Base-by-base conservation (phyloP, 1,140 invertebrate species). In the Temnothorax longispinosus region DNA sequence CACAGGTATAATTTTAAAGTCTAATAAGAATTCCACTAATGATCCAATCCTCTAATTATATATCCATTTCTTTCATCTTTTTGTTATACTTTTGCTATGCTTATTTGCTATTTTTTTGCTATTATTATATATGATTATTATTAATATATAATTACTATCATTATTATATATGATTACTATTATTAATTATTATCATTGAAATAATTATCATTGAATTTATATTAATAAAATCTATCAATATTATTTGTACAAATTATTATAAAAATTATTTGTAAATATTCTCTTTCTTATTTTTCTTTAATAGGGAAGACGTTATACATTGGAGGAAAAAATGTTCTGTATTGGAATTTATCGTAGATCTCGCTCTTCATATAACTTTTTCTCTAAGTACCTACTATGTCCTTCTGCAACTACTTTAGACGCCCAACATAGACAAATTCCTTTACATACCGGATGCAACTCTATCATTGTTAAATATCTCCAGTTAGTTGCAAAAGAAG, bases 251-350 rank as follows among this genome's bases (percentile, higher is more conserved):
- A 64, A 64, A 56, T 64, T 32, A 56, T 64, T 32, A 7, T 35
- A 64, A 6, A 35, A 35, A 64, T 35, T 35, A 35, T 64, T 64
- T 64, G 44, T 47, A 47, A 10, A 47, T 47, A 11, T 47, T 41
- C 41, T 41, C 44, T 6, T 64, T 15, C 5, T 64, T 3, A 47
- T 64, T 15, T 7, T 64, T 1, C 15, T 35, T 64, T 15, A 11
- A 35, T 10, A 65, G 64, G 35, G 5, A 8, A 67, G 64, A 67
- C 15, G 38, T 41, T 44, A 65, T n/a, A 21, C 64, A 41, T n/a
- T 67, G 15, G 64, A 67, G 5, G 18, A 67, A 18, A 67, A 67
- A 67, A 38, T 67, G 18, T 67, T 67, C n/a, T 67, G 38, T n/a
- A 67, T 67, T n/a, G 18, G 64, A 6, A 67, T 67, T 10, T 67